Evolutionary conservation across 1,140 invertebrate genomes (phyloP), one percentile per base, ranked within the genome.

Genomic region (Aphaenogaster rudis): DNA sequence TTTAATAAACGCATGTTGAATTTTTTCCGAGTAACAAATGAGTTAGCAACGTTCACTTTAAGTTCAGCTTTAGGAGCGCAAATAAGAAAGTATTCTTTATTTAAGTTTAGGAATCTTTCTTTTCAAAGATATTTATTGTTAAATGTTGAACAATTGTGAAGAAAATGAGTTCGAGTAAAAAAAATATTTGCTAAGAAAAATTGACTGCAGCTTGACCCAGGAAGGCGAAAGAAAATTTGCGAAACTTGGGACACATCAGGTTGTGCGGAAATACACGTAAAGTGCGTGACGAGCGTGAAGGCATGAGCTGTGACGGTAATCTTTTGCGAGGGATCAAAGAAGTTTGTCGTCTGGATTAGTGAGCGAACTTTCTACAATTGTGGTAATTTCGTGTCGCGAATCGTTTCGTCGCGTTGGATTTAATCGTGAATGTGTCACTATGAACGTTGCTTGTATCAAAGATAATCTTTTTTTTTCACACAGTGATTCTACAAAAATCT

Each of bases 231-330:
- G 13, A 80, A 52, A 80, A 54, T 71, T 13, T 59, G 15, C 48
- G 39, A 13, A 45, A 81, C 36, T 69, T 54, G 64, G 3, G 36
- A n/a, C 15, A 57, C 52, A n/a, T 48, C 4, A 0, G 1, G 4
- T 42, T 42, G 11, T 52, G 45, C 33, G 42, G 28, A 71, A 57
- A 69, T 15, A 21, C 9, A 78, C 45, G 36, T 28, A 33, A 28
- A 81, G 48, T 59, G 1, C 39, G 33, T 71, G 17, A 36, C 13
- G 63, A 54, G 4, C 33, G 21, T 36, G 13, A 69, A 81, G 64
- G 64, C 50, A 71, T 33, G 77, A 80, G 79, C 21, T 69, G 63
- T 67, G 77, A 80, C 77, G 64, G 59, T 63, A 80, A 67, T 81
- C 39, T 71, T 81, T 81, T 39, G 28, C 39, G 21, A 28, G 13